Percentiles rank a stretch among this genome's conserved stretches.
Conservation (phyloP, 2,888 invertebrate species). For the Caenorhabditis zanzibari region DNA sequence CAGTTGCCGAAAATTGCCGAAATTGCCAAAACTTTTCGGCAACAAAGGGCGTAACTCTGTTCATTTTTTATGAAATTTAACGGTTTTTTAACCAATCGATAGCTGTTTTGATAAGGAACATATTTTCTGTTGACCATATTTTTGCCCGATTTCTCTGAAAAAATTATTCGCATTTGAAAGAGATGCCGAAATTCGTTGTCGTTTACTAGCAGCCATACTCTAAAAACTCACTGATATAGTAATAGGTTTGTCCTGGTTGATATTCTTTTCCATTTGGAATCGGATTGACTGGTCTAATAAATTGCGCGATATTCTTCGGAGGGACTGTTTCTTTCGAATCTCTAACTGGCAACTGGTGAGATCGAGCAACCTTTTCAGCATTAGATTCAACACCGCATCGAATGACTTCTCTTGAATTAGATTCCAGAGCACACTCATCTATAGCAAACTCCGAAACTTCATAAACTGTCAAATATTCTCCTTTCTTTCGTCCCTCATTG, state of each 20-base stretch:
- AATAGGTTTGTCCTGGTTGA: constrained; percentile 57
- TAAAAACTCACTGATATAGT: constrained; percentile 61
- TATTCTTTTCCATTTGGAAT: constrained; percentile 64
- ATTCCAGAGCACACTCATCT: constrained; percentile 51
- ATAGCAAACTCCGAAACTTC: constrained; percentile 63
- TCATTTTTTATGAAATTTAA: too few relatives aligned
- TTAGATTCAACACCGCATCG: constrained; percentile 45
- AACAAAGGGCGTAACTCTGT: too few relatives aligned
- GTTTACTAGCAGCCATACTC: too few relatives aligned
- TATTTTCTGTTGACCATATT: too few relatives aligned
- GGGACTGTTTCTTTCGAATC: background rate
- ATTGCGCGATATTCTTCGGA: constrained; percentile 55
- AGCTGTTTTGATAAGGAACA: too few relatives aligned
- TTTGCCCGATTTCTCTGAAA: too few relatives aligned
- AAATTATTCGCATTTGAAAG: too few relatives aligned
- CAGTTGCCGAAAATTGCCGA: too few relatives aligned
- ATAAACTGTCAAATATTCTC: constrained; percentile 59
- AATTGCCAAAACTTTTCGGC: too few relatives aligned
- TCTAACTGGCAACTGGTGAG: constrained; percentile 8
- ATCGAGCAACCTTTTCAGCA: constrained; percentile 26
- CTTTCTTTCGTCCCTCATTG: constrained; percentile 13
- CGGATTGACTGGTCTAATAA: constrained; percentile 60
- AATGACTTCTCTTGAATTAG: constrained; percentile 48
- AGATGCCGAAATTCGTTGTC: too few relatives aligned
- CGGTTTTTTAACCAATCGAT: too few relatives aligned